Base-by-base conservation (phyloP, 2,888 invertebrate species). In the Chymomyza caudatula region DNA sequence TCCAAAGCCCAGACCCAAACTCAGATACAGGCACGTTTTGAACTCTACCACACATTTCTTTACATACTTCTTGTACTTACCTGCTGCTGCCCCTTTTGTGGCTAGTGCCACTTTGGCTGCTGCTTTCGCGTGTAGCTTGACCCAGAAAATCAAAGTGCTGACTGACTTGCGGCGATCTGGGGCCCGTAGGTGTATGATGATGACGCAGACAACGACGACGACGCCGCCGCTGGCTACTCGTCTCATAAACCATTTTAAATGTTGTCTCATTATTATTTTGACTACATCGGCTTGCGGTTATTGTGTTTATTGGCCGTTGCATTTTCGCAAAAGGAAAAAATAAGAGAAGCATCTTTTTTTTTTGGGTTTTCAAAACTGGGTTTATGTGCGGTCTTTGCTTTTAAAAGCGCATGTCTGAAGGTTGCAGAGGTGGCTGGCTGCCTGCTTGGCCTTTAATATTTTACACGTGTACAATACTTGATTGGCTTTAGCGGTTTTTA, bases 231-330 rank as follows among this genome's bases (percentile, higher is more conserved):
- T 65, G 23, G 67, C 51, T 65, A 29, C 71, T 15, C 74, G 69
- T 64, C 77, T 65, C 80, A 83, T 83, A 83, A 85, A 79, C 65
- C 75, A 77, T 83, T 85, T 83, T 79, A 83, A 85, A 79, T 79
- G 80, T 85, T 79, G 83, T 56, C 80, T 80, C 77, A 80, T 80
- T 80, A 80, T 83, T 77, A 80, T 80, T 80, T 80, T 83, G 86
- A 79, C 83, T 85, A 60, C 77, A 78, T 79, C 61, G 77, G 49
- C 61, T 73, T 83, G 85, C 84, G 85, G 80, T 83, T 80, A 77
- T 85, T 71, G 68, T 73, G 73, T 79, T 82, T 85, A 79, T 79
- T 75, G 71, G 64, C 57, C 55, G 66, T 57, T 60, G 60, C 43
- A 49, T 22, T 56, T 51, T 59, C 52, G 51, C 58, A 63, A 60